These are phyloP conservation scores for Drosophila mercatorum DNA, from an alignment of 2,888 invertebrate species.

Conservation along the genomic window DNA sequence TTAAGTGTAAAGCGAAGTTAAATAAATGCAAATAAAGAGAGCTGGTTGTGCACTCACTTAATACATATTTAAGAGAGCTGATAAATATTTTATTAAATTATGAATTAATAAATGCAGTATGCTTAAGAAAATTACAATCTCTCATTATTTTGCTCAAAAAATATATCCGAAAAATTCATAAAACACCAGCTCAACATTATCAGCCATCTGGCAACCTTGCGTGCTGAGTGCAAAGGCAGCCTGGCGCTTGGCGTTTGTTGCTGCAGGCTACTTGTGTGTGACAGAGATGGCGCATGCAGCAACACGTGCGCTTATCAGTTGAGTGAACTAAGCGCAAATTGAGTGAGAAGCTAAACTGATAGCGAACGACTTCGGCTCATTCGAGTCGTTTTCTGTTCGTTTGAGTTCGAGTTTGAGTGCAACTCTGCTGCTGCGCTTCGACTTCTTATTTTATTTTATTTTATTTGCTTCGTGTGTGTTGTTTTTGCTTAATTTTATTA, in stretches of 20 bases:
- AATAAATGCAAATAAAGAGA: not conserved
- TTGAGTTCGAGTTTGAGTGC: not conserved
- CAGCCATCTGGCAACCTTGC: slow-evolving; percentile 24
- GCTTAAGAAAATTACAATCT: too few relatives aligned
- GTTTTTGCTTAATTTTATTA: slow-evolving; percentile 56
- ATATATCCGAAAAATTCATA: not conserved
- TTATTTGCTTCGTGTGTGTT: slow-evolving; percentile 26
- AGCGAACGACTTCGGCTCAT: slow-evolving; percentile 33
- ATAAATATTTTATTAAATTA: too few relatives aligned
- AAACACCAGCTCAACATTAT: not conserved
- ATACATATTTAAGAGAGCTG: not conserved
- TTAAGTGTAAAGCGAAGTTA: not conserved
- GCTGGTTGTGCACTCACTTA: rapidly evolving
- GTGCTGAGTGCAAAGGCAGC: slow-evolving; percentile 4
- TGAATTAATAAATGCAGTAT: too few relatives aligned
- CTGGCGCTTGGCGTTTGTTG: slow-evolving; percentile 3
- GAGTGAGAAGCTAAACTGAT: slow-evolving; percentile 48
- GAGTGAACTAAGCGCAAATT: slow-evolving; percentile 33
- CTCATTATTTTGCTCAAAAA: not conserved
- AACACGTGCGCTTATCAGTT: slow-evolving; percentile 81
- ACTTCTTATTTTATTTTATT: slow-evolving; percentile 32
- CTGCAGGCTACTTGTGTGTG: slow-evolving; percentile 20
- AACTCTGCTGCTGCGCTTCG: slow-evolving; percentile 4
- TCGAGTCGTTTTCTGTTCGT: slow-evolving; percentile 21
- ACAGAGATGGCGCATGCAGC: slow-evolving; percentile 66